Conservation (phyloP, 2,888 invertebrate genomes). For the Athalia rosae region DNA sequence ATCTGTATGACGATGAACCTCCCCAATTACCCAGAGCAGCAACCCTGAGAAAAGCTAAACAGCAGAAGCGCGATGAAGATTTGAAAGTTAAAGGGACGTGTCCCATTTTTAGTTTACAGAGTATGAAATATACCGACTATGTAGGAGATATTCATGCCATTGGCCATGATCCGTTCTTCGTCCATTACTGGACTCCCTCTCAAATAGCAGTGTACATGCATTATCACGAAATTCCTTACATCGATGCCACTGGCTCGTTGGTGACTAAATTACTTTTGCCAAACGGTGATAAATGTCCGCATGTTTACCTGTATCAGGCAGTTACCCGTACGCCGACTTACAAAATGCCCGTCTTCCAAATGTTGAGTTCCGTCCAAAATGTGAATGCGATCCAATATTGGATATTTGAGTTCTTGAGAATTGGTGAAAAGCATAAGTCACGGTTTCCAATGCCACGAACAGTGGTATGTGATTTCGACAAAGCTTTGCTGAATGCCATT, state of each 20-base stretch:
- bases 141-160: slow-evolving; percentile 25
- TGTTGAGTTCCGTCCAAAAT: slow-evolving; percentile 42
- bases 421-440: slow-evolving; percentile 25
- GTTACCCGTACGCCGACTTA: slow-evolving; percentile 25
- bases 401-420: slow-evolving; percentile 16
- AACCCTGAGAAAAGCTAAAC: slow-evolving; percentile 14
- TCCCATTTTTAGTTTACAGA: slow-evolving; percentile 9
- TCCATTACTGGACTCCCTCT: not conserved
- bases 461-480: slow-evolving; percentile 15
- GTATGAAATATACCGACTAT: slow-evolving; percentile 29
- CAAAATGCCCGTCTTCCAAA: slow-evolving; percentile 30
- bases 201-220: slow-evolving; percentile 24
- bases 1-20: slow-evolving; percentile 25
- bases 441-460: not conserved
- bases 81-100: slow-evolving; percentile 24
- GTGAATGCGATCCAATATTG: slow-evolving; percentile 33
- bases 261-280: slow-evolving; percentile 23
- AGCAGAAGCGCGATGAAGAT: slow-evolving; percentile 23
- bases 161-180: not conserved
- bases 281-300: slow-evolving; percentile 30
- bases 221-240: slow-evolving; percentile 19
- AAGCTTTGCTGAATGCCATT: slow-evolving; percentile 1
- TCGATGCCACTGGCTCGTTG: slow-evolving; percentile 28
- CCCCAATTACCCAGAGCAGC: slow-evolving; percentile 13
- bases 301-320: slow-evolving; percentile 19